phyloP scores from a whole-genome alignment of 2,113 vertebrate genomes.

The Oryzias javanicus region DNA sequence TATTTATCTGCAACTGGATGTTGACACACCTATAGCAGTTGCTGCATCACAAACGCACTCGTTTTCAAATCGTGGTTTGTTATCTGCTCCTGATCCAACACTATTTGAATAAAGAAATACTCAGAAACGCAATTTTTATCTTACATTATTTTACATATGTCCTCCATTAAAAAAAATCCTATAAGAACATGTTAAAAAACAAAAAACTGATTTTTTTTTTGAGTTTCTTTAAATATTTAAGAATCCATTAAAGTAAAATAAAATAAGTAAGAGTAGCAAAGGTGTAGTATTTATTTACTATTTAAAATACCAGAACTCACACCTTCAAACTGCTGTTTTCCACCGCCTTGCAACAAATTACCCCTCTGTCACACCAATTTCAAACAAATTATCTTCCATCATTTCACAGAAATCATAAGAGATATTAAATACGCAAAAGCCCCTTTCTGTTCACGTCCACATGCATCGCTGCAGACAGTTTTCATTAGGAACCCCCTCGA shows the following conservation, averaged over 20 bases:
- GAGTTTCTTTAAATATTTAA: slow-evolving; percentile 29
- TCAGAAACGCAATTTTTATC: too few relatives aligned
- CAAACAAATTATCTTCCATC: slow-evolving; percentile 81
- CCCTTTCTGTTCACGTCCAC: slow-evolving; percentile 47
- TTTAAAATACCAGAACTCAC: slow-evolving; percentile 46
- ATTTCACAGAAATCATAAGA: slow-evolving; percentile 79
- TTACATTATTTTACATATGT: too few relatives aligned
- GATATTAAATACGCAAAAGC: slow-evolving; percentile 81
- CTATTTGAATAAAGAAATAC: too few relatives aligned
- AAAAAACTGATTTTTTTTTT: not conserved
- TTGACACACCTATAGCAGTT: too few relatives aligned
- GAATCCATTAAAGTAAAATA: slow-evolving; percentile 29
- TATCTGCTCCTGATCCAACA: too few relatives aligned
- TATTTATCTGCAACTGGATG: too few relatives aligned
- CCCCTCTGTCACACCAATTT: slow-evolving; percentile 81
- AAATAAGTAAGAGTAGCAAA: slow-evolving; percentile 51
- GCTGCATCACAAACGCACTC: too few relatives aligned
- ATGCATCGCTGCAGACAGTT: slow-evolving; percentile 25
- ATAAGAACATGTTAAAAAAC: too few relatives aligned
- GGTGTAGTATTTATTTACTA: slow-evolving; percentile 31
- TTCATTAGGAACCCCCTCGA: slow-evolving; percentile 43
- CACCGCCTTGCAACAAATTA: slow-evolving; percentile 74
- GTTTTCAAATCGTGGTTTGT: too few relatives aligned
- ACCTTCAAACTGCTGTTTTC: slow-evolving; percentile 62
- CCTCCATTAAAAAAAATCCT: too few relatives aligned